Percentiles rank a stretch among this genome's conserved stretches.
Conservation (phyloP, 2,113 vertebrate genomes). For the Neomonachus schauinslandi region DNA sequence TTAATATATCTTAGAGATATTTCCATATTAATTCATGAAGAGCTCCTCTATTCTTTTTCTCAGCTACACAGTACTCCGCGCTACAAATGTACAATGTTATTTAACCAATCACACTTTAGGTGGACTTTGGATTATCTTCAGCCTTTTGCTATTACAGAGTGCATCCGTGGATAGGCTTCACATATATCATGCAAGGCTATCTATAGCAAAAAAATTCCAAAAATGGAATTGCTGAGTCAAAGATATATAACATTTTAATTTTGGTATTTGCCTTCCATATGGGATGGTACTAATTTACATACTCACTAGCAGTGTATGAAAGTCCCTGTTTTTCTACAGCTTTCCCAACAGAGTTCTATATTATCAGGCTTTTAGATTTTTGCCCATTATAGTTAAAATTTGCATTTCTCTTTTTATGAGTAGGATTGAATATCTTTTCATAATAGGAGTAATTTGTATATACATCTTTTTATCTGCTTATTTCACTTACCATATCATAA, state of each 20-base stretch:
- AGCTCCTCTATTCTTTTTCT: background rate
- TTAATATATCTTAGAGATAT: background rate
- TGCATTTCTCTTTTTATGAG: background rate
- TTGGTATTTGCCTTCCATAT: background rate
- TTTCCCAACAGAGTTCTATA: background rate
- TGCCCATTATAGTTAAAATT: background rate
- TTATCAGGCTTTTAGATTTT: conserved; percentile 24
- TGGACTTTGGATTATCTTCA: background rate
- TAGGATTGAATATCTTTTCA: conserved; percentile 4
- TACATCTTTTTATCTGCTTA: background rate
- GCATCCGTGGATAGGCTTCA: background rate
- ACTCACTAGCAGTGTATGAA: background rate
- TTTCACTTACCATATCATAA: conserved; percentile 1
- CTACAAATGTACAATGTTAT: background rate
- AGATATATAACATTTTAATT: background rate
- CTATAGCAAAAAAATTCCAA: background rate
- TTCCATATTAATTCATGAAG: background rate
- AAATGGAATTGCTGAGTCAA: background rate
- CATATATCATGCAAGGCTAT: background rate
- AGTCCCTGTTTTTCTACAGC: background rate
- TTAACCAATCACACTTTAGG: background rate
- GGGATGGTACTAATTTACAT: background rate
- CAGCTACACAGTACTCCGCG: background rate
- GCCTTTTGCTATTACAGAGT: background rate
- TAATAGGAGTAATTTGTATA: background rate